Base-by-base conservation (phyloP, 1,140 invertebrate genomes). In the Tigriopus japonicus region DNA sequence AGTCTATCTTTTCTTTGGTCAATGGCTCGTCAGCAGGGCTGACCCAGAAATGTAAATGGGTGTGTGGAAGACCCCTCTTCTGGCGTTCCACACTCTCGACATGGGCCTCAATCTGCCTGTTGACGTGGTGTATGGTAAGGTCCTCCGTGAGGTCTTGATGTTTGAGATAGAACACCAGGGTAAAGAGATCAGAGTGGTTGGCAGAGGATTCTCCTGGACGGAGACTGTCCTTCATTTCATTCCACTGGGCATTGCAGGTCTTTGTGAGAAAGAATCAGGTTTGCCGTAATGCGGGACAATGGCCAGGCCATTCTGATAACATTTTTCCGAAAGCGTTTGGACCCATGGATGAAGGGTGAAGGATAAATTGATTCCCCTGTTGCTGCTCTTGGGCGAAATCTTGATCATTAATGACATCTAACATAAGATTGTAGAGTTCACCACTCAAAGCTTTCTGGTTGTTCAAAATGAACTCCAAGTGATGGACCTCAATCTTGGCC, bases 11-110 rank as follows among this genome's bases (percentile, higher is more conserved):
- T 19, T 65, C 63, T 13, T 28, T 14, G 19, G 42, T 63, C 52
- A 10, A 42, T 1, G 59, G 35, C 41, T 68, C 65, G 42, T 60
- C 45, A 19, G 66, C 64, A 23, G 66, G 28, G 9, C 62, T 28
- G 3, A 71, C 51, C 13, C 64, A 66, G 0, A 71, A 53, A 1
- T 70, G 51, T 21, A 68, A 65, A 52, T 73, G 70, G 42, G 42
- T 41, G 64, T 72, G 71, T 19, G 71, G 71, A n/a, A 72, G 58
- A 10, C 68, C 68, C 49, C 28, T 3, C 28, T 35, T 35, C 9
- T 35, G 28, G 9, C 9, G 28, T 9, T 35, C 28, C 28, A 35
- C 28, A 35, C 28, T 35, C 28, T 35, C 28, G 3, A 35, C 28
- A 9, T 35, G 28, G 28, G 28, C 28, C 68, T 52, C 17, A 2